Conservation (phyloP, 2,113 vertebrate species). For the Lichenostomus cassidix region DNA sequence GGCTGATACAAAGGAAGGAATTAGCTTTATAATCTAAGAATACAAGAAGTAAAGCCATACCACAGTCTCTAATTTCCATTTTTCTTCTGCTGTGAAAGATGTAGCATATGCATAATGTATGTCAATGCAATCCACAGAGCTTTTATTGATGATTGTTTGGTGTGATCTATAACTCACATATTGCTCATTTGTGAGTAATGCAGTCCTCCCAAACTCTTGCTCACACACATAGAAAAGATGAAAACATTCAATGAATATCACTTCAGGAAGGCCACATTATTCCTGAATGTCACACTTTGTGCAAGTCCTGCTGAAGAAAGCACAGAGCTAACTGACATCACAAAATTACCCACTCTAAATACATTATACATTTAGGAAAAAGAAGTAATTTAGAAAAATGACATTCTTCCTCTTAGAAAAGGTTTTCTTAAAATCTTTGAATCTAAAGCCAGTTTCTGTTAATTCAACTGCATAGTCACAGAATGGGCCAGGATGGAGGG, state of each 20-base stretch:
- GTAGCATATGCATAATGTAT: slow-evolving; percentile 32
- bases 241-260: not conserved
- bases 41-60: not conserved
- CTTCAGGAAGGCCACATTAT: slow-evolving; percentile 12
- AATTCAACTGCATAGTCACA: not conserved
- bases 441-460: not conserved
- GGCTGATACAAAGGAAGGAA: not conserved
- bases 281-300: slow-evolving; percentile 38
- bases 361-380: not conserved
- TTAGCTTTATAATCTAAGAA: not conserved
- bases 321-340: not conserved
- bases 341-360: not conserved
- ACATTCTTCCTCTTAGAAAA: not conserved
- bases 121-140: not conserved
- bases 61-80: not conserved
- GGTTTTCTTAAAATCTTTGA: not conserved
- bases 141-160: slow-evolving; percentile 39
- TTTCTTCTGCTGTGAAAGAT: not conserved
- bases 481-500: not conserved
- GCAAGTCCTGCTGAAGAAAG: slow-evolving; percentile 1
- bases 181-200: slow-evolving; percentile 53
- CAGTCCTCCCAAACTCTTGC: slow-evolving; percentile 23
- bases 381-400: not conserved
- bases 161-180: slow-evolving; percentile 45
- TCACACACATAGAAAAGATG: not conserved